Evolutionary conservation across 2,797 vertebrate species (phyloP), one percentile per base, ranked within the genome.

Genomic region (Novumbra hubbsi): DNA sequence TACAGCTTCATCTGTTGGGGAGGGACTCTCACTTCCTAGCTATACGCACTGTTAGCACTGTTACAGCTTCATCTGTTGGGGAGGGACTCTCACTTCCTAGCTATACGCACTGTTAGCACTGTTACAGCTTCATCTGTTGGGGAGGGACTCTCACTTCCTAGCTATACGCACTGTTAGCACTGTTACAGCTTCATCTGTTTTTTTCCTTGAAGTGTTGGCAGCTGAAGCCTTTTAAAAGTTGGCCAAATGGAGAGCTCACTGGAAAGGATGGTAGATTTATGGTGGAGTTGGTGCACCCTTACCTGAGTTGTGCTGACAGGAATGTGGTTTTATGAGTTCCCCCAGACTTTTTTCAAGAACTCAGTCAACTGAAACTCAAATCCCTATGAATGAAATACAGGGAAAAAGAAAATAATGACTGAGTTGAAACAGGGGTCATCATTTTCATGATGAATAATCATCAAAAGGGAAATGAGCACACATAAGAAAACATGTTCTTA

Each of bases 251-350:
- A 55, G 21, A 55, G 52, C n/a, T n/a, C 52, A 19, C 52, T 55
- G 52, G 19, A 9, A 55, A 24, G 74, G 76, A 17, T 73, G 77
- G 83, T 69, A 78, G 71, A 21, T 38, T 19, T 64, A 68, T 49
- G 67, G 55, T 24, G 17, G 16, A 6, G n/a, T 82, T 63, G 82
- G 82, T 89, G 77, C 73, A 66, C 62, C 62, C 82, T 87, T 76
- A 91, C 85, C 87, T 87, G 82, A 77, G 80, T 80, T 65, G 48
- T 81, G 86, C 84, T 87, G 86, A 88, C 81, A 49, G 6, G 71
- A 67, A 71, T 84, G 87, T 82, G 85, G 87, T 84, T 28, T 2
- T 27, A 50, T 2, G 78, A 84, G 78, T 89, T 88, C 73, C 87
- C 86, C 87, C 67, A 12, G 16, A 66, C 34, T 77, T 81, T 87